Base-by-base conservation (phyloP, 2,113 vertebrate species). In the Cyprinodon variegatus region DNA sequence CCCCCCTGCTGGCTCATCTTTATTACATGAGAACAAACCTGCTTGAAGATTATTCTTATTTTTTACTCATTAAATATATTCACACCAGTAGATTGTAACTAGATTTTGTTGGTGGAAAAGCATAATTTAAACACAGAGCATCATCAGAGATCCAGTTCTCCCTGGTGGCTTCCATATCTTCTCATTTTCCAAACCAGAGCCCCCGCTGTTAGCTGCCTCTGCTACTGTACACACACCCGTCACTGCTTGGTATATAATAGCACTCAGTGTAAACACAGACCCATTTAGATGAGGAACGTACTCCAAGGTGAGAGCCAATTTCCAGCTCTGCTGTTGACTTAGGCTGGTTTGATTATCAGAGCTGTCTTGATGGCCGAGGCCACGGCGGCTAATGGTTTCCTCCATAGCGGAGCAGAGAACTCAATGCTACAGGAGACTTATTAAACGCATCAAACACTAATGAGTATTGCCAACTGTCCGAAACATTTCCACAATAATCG, bases 331-430 rank as follows among this genome's bases (percentile, higher is more conserved):
- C 17, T 90, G 86, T 90, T 91, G 85, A 84, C 89, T 79, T 69
- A 87, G 78, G 77, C 68, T 4, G 65, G 61, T 82, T 80, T 86
- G 89, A 83, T 87, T 88, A 84, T 76, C 74, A 11, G 72, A 57
- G 75, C 67, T 57, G 79, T 48, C 66, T 70, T 10, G 36, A 12
- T 22, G 61, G 68, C 68, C 65, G 11, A 50, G 66, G 48, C 74
- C 64, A 11, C 74, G 83, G 76, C 6, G 63, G 81, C 72, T 91
- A 85, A 89, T 84, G 87, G 85, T 77, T 87, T 79, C 77, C 83
- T 90, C 72, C 65, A 71, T 41, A 37, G 65, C 64, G 20, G 40
- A 65, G 78, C 76, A 74, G 48, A 1, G 29, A 29, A 29, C 29
- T 29, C 29, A 29, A 29, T 29, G 29, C 29, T 29, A 29, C 29